Evolutionary conservation across 2,797 vertebrate genomes (phyloP).

Genomic region (Chaunax sp.): DNA sequence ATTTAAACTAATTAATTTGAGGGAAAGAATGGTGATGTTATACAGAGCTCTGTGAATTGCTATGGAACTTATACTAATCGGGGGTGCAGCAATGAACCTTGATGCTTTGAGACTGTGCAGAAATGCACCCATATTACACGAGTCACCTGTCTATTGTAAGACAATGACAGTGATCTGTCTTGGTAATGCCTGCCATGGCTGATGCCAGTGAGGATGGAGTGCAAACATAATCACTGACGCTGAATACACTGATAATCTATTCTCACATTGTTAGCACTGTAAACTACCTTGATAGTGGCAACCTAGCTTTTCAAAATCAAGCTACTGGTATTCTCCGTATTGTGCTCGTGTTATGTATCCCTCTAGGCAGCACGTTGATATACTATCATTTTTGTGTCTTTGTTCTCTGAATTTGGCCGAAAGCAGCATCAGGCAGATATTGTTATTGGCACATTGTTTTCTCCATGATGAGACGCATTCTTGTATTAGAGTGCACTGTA

Average conservation of each 20-base stretch:
- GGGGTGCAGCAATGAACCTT: constrained; percentile 21
- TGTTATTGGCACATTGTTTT: constrained; percentile 53
- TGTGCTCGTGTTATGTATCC: constrained; percentile 55
- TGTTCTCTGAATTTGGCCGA: constrained; percentile 51
- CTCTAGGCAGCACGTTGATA: constrained; percentile 52
- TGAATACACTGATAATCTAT: constrained; percentile 36
- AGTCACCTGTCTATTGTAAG: constrained; percentile 67
- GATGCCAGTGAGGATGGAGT: constrained; percentile 37
- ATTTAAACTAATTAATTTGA: constrained; percentile 83
- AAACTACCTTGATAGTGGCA: constrained; percentile 51
- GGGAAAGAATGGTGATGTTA: constrained; percentile 64
- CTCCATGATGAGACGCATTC: constrained; percentile 51
- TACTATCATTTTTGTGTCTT: constrained; percentile 54
- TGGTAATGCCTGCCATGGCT: constrained; percentile 55
- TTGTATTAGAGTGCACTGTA: constrained; percentile 41
- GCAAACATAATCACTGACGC: constrained; percentile 41
- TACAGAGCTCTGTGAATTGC: constrained; percentile 54
- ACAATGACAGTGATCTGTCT: constrained; percentile 66
- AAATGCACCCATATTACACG: constrained; percentile 19
- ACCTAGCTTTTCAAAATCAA: constrained; percentile 48
- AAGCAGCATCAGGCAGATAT: neutral
- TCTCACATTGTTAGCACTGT: constrained; percentile 53
- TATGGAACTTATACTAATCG: constrained; percentile 60
- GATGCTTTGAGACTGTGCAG: constrained; percentile 26
- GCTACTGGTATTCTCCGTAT: constrained; percentile 59